Base-by-base conservation (phyloP, 2,113 vertebrate species). In the Donacobius atricapilla region DNA sequence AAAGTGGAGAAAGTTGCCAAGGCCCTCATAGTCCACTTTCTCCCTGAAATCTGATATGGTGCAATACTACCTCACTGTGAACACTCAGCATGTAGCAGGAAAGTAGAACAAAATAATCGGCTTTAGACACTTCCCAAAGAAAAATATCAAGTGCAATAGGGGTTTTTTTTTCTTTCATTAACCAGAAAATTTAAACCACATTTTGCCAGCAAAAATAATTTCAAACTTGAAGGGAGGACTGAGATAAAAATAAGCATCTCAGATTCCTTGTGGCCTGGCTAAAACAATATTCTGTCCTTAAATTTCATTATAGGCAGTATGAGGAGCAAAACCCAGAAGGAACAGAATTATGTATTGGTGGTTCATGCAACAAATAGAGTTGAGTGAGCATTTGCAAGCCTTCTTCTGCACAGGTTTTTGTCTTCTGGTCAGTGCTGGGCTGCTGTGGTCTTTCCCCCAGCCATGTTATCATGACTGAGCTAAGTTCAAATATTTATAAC, bases 141-240 rank as follows among this genome's bases (percentile, higher is more conserved):
- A 86, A 91, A 90, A 64, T 31, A 53, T 28, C 7, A 72, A 72
- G 45, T 64, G 37, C 8, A 78, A 57, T 44, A 76, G 14, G 3
- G 1, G 11, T 15, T 64, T 66, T 77, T 33, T 64, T 56, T 47
- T 35, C n/a, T 61, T 80, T 81, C 73, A 63, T 70, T 80, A 83
- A 92, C 71, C 51, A 78, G 24, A 94, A 79, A 92, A 80, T 48
- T 71, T 69, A 71, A 90, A 82, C 37, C 15, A 60, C 7, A 21
- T 89, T 70, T 94, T 86, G 66, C 91, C 95, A 95, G 71, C 15
- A 94, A 94, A 91, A 95, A 96, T 73, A 95, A 65, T 58, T 73
- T 45, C 30, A 80, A 83, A 81, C 6, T 27, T 73, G 75, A 83
- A 80, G 58, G 51, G 57, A 94, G 40, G 7, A 73, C 39, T 57